Evolutionary conservation across 2,797 vertebrate genomes (phyloP).

Genomic region (Ceyx erithaca): DNA sequence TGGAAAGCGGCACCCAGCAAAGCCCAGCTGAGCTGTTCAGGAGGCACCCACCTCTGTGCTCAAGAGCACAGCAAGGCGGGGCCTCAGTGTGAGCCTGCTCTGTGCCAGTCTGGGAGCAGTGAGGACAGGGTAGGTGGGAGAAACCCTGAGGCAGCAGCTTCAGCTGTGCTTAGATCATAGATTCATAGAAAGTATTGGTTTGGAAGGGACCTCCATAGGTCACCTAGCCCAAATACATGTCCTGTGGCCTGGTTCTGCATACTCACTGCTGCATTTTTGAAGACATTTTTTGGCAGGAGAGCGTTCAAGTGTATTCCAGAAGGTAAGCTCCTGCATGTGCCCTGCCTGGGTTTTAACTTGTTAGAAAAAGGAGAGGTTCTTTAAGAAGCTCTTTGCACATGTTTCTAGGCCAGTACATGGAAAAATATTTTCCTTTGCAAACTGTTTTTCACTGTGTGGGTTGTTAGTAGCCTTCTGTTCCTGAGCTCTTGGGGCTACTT

Average conservation of each 20-base stretch:
- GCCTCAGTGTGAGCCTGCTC: background rate
- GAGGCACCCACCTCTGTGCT: background rate
- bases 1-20: background rate
- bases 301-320: background rate
- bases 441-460: background rate
- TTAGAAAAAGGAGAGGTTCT: background rate
- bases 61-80: background rate
- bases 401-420: background rate
- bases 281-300: background rate
- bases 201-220: no score
- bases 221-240: background rate
- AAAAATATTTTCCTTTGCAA: conserved; percentile 25
- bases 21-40: background rate
- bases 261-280: background rate
- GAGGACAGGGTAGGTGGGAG: rapidly evolving
- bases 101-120: background rate
- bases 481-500: background rate
- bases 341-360: background rate
- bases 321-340: background rate
- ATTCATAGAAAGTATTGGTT: no score
- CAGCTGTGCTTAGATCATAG: background rate
- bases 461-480: background rate
- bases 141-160: background rate
- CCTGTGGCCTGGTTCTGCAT: background rate
- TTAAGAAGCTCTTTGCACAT: background rate